A percentile compares a stretch with the other conserved stretches of the same genome.
Evolutionary conservation across 2,797 vertebrate species (phyloP).

Genomic region (Lerista edwardsae): DNA sequence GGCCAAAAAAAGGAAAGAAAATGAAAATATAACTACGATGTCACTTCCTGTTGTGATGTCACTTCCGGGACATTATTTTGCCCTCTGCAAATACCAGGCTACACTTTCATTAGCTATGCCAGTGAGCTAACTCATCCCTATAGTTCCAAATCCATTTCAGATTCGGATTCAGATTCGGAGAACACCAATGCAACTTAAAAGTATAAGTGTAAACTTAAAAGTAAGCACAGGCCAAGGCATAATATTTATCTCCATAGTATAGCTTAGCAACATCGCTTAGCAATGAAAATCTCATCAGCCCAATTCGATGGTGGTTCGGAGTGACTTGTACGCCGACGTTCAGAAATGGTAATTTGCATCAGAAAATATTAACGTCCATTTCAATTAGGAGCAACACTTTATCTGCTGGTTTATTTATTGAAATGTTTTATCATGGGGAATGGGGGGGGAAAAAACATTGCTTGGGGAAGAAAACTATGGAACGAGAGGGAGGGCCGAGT

Average conservation of each 20-base stretch:
- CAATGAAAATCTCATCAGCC: conserved; percentile 28
- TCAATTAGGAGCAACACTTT: conserved; percentile 46
- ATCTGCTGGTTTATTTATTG: conserved; percentile 44
- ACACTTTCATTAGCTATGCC: too few species aligned
- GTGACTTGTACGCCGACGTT: conserved; percentile 17
- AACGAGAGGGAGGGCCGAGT: fast-evolving
- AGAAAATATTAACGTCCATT: conserved; percentile 40
- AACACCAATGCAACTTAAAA: not conserved
- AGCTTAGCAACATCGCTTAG: conserved; percentile 19
- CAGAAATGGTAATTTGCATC: conserved; percentile 45
- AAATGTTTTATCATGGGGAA: conserved; percentile 11
- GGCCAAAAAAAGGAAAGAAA: too few species aligned
- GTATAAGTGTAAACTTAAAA: fast-evolving
- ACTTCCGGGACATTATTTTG: too few species aligned
- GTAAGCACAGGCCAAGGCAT: fast-evolving
- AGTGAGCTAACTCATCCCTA: not conserved
- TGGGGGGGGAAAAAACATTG: not conserved
- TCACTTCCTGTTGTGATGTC: too few species aligned
- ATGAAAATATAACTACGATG: too few species aligned
- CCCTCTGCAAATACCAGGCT: too few species aligned
- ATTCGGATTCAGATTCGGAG: too few species aligned
- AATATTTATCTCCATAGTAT: not conserved
- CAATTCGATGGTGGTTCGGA: conserved; percentile 16
- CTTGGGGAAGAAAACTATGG: conserved; percentile 9
- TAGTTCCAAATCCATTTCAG: not conserved